Percentiles rank a stretch among this genome's conserved stretches.
phyloP scores from a whole-genome alignment of 2,888 invertebrate species.

The Brachylomia viminalis region DNA sequence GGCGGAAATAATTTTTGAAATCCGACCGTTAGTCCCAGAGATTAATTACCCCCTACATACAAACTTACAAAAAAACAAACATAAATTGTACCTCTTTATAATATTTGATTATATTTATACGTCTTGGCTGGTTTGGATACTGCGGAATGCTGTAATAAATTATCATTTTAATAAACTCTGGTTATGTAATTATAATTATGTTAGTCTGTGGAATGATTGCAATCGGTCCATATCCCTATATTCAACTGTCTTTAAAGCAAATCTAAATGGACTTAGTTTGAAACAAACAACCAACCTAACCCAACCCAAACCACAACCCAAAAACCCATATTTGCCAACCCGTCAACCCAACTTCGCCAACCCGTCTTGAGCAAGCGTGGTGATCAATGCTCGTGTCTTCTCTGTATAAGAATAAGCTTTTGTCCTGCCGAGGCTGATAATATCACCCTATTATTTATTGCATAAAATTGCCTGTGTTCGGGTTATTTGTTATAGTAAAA shows the following conservation, averaged over 20 bases:
- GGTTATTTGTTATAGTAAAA: not conserved
- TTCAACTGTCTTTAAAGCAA: no score
- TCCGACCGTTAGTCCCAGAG: no score
- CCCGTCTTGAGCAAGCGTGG: not conserved
- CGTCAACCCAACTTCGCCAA: not conserved
- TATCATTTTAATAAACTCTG: constrained; percentile 2
- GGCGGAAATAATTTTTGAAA: no score
- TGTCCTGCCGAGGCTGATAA: not conserved
- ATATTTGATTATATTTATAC: no score
- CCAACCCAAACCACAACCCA: no score
- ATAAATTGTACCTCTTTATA: no score
- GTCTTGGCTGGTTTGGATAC: constrained; percentile 33
- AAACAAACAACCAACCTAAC: no score
- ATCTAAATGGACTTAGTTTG: no score
- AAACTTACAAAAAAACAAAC: no score
- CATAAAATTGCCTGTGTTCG: not conserved
- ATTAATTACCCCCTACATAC: no score
- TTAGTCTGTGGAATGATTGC: constrained; percentile 1
- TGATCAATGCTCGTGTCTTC: not conserved
- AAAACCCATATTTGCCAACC: no score
- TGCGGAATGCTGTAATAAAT: constrained; percentile 38
- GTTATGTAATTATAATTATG: constrained; percentile 1
- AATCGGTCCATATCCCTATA: not conserved
- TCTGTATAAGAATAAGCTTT: not conserved
- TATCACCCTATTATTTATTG: not conserved